Evolutionary conservation across 2,888 invertebrate species (phyloP).

Genomic region (Scaeva pyrastri): DNA sequence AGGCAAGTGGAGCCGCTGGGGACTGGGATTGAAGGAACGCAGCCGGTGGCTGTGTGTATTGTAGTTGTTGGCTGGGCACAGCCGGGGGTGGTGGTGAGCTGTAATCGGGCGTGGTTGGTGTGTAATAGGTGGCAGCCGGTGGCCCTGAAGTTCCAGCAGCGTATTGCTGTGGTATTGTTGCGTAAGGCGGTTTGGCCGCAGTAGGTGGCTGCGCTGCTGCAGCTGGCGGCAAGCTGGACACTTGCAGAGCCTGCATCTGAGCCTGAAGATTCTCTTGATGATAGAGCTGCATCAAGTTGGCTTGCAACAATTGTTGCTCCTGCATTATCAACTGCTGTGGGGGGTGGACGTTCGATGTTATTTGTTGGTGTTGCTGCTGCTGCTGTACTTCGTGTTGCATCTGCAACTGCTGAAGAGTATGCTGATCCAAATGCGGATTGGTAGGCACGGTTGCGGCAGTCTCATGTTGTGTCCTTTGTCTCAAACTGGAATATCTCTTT

Average conservation of each 20-base stretch:
- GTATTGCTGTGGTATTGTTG: conserved; percentile 77
- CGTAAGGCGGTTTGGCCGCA: conserved; percentile 76
- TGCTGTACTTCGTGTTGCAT: conserved; percentile 77
- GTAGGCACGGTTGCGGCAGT: conserved; percentile 50
- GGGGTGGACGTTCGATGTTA: conserved; percentile 70
- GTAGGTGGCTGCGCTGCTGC: conserved; percentile 76
- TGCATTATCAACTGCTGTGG: conserved; percentile 80
- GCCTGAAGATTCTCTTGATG: conserved; percentile 81
- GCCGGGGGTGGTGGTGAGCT: conserved; percentile 67
- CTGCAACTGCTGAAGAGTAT: conserved; percentile 78
- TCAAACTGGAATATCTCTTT: conserved; percentile 88
- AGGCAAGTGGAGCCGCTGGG: conserved; percentile 61
- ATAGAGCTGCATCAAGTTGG: conserved; percentile 80
- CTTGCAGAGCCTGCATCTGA: conserved; percentile 80
- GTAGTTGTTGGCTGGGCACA: conserved; percentile 65
- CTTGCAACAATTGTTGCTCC: conserved; percentile 79
- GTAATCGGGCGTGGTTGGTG: conserved; percentile 73
- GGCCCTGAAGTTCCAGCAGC: conserved; percentile 60
- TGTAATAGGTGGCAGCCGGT: conserved; percentile 76
- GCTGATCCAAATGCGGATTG: conserved; percentile 78
- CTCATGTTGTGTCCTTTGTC: conserved; percentile 81
- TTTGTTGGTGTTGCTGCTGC: conserved; percentile 77
- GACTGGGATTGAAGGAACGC: conserved; percentile 78
- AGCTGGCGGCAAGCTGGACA: conserved; percentile 77
- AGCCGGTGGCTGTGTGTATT: conserved; percentile 70